phyloP scores from a whole-genome alignment of 1,140 invertebrate species.

The Yoshiicerus persimilis region DNA sequence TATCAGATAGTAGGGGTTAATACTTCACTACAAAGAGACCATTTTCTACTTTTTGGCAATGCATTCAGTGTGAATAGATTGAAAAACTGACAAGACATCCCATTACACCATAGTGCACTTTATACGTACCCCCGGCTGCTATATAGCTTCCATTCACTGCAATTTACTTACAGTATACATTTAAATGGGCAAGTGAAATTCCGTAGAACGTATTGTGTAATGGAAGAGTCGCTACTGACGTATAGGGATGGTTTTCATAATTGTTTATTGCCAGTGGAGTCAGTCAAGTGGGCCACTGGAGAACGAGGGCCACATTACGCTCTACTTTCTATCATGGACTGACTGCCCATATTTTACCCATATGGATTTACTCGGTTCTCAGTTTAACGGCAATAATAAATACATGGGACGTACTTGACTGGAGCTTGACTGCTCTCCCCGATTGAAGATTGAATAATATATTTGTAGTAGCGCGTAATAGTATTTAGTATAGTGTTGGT shows the following conservation, averaged over 20 bases:
- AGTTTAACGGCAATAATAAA: neutral
- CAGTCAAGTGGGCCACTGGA: neutral
- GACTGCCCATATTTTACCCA: neutral
- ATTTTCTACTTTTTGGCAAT: neutral
- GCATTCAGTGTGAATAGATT: neutral
- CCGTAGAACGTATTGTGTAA: too few relatives aligned
- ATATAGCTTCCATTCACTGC: neutral
- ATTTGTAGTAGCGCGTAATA: too few relatives aligned
- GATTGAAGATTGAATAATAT: too few relatives aligned
- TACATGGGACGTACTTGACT: too few relatives aligned
- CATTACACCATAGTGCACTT: neutral
- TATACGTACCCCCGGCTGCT: neutral
- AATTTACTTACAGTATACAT: neutral
- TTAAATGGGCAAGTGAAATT: neutral
- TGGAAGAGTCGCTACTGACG: too few relatives aligned
- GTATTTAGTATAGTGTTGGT: neutral
- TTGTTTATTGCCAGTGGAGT: neutral
- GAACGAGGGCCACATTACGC: neutral
- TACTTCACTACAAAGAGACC: neutral
- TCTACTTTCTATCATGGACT: neutral
- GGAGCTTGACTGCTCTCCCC: too few relatives aligned
- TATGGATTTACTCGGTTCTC: too few relatives aligned
- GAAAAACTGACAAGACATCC: neutral
- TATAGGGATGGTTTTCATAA: neutral
- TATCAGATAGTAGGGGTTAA: neutral